phyloP scores from a whole-genome alignment of 2,113 vertebrate genomes.

The Rhagologus leucostigma region DNA sequence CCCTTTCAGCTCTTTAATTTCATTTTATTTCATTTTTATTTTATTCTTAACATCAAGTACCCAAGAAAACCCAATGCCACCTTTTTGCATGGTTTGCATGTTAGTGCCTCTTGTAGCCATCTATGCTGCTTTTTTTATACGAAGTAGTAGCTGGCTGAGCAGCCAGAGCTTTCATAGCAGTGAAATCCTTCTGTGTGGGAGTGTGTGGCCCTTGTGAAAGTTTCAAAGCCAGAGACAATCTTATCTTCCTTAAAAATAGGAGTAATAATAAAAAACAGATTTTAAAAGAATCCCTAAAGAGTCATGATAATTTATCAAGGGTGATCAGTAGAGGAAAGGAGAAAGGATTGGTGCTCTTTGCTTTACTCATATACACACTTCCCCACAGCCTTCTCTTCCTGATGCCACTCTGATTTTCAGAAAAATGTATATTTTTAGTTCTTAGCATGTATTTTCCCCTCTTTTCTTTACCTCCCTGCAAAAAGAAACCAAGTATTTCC shows the following conservation, averaged over 20 bases:
- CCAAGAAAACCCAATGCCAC: not conserved
- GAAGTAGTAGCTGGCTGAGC: not conserved
- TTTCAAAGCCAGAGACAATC: not conserved
- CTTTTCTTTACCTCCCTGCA: not conserved
- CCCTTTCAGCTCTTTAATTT: not conserved
- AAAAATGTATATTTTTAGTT: not conserved
- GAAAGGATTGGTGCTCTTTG: not conserved
- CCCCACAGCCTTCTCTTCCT: not conserved
- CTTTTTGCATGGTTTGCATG: fast-evolving
- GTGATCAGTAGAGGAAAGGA: not conserved
- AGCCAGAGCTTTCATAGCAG: not conserved
- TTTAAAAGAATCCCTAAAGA: not conserved
- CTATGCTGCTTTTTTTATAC: not conserved
- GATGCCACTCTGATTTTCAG: not conserved
- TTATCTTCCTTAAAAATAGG: not conserved
- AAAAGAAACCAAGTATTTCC: not conserved
- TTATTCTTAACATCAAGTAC: not conserved
- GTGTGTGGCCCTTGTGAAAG: not conserved
- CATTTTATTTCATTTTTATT: not conserved
- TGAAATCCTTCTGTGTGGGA: not conserved
- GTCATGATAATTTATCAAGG: not conserved
- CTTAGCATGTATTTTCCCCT: not conserved
- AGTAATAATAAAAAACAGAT: not conserved
- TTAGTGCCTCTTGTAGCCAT: not conserved
- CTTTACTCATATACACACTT: not conserved